Evolutionary conservation across 2,888 invertebrate genomes (phyloP).

Genomic region (Sphaerophoria taeniata): DNA sequence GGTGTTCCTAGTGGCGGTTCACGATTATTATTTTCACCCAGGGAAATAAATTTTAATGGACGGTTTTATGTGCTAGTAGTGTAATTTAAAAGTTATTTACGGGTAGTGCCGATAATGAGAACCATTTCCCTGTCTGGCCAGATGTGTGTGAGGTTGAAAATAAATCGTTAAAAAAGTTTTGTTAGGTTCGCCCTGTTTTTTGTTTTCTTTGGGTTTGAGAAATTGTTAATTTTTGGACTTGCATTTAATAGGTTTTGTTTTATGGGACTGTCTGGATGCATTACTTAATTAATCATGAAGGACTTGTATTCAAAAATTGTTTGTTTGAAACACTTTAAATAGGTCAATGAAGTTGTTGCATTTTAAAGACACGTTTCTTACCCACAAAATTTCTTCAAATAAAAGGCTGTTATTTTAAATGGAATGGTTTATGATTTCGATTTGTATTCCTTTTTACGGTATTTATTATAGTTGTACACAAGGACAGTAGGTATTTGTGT

Average conservation of each 20-base stretch:
- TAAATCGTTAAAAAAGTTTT: slow-evolving; percentile 31
- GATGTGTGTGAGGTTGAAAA: slow-evolving; percentile 32
- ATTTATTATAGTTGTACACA: slow-evolving; percentile 17
- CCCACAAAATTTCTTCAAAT: neutral
- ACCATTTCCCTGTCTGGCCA: slow-evolving; percentile 54
- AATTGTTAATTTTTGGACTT: slow-evolving; percentile 5
- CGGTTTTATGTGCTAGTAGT: slow-evolving; percentile 68
- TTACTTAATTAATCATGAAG: too few relatives aligned
- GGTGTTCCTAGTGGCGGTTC: slow-evolving; percentile 45
- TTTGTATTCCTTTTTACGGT: slow-evolving; percentile 16
- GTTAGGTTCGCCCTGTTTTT: neutral
- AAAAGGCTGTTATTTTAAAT: too few relatives aligned
- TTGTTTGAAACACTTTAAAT: neutral
- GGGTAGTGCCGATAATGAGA: slow-evolving; percentile 70
- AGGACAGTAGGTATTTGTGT: slow-evolving; percentile 21
- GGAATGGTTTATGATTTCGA: slow-evolving; percentile 45
- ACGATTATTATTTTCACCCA: slow-evolving; percentile 69
- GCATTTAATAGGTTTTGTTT: neutral
- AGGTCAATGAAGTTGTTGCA: neutral
- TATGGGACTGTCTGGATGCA: slow-evolving; percentile 1
- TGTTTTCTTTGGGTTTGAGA: neutral
- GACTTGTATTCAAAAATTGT: neutral
- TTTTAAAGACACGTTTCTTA: neutral
- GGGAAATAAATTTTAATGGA: slow-evolving; percentile 72
- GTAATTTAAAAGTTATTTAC: slow-evolving; percentile 72